phyloP scores from a whole-genome alignment of 2,888 invertebrate genomes.

The Balanococcus diminutus region DNA sequence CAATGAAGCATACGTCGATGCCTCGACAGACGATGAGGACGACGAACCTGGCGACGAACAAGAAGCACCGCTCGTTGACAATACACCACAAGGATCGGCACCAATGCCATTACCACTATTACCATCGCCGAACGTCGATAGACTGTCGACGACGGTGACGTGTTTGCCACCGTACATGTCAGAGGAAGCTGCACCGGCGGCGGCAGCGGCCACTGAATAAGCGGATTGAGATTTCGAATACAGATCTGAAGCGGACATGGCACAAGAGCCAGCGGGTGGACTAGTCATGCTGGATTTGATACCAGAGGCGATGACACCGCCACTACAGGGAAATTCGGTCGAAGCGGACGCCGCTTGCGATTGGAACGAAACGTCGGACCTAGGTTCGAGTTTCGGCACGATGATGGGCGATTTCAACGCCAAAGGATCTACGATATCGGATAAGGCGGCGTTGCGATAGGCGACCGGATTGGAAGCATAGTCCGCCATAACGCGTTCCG shows the following conservation, averaged over 20 bases:
- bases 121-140: background rate
- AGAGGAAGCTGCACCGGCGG: background rate
- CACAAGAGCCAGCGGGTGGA: background rate
- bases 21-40: background rate
- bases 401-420: background rate
- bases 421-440: background rate
- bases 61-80: background rate
- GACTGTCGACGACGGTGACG: background rate
- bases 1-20: background rate
- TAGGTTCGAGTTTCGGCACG: constrained; percentile 42
- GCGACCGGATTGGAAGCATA: background rate
- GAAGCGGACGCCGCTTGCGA: background rate
- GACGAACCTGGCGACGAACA: background rate
- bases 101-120: no score
- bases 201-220: no score
- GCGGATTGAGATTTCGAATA: constrained; percentile 16
- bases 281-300: background rate
- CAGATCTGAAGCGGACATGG: background rate
- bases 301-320: background rate
- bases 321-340: background rate
- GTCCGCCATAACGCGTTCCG: background rate
- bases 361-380: background rate
- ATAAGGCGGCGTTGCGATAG: background rate
- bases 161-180: background rate
- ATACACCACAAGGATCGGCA: background rate